Conservation (phyloP, 2,113 vertebrate species). For the Gnathonemus longibarbis region DNA sequence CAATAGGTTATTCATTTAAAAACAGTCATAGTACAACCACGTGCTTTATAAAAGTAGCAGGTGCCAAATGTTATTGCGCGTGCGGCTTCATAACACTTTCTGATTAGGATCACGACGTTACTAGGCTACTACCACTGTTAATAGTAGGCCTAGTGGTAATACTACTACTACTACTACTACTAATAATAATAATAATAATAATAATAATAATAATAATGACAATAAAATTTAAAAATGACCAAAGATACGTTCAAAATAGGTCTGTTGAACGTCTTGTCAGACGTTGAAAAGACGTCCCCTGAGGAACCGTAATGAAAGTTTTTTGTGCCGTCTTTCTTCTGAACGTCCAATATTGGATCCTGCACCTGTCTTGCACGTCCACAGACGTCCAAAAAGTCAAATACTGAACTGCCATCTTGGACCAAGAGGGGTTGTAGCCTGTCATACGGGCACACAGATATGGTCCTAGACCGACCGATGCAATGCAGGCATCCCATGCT, state of each 20-base stretch:
- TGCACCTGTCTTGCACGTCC: background rate
- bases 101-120: background rate
- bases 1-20: background rate
- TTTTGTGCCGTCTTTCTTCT: background rate
- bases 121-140: background rate
- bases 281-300: background rate
- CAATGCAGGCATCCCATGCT: background rate
- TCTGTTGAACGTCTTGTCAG: background rate
- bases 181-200: background rate
- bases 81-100: background rate
- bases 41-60: background rate
- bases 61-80: background rate
- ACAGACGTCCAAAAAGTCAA: background rate
- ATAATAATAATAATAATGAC: background rate
- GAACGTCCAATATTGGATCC: background rate
- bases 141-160: background rate
- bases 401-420: background rate
- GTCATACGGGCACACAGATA: background rate
- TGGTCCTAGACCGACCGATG: background rate
- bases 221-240: background rate
- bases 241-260: background rate
- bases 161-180: background rate
- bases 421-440: background rate
- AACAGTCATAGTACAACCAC: background rate
- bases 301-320: background rate